phyloP scores from a whole-genome alignment of 2,113 vertebrate species.

The Tragelaphus buxtoni region DNA sequence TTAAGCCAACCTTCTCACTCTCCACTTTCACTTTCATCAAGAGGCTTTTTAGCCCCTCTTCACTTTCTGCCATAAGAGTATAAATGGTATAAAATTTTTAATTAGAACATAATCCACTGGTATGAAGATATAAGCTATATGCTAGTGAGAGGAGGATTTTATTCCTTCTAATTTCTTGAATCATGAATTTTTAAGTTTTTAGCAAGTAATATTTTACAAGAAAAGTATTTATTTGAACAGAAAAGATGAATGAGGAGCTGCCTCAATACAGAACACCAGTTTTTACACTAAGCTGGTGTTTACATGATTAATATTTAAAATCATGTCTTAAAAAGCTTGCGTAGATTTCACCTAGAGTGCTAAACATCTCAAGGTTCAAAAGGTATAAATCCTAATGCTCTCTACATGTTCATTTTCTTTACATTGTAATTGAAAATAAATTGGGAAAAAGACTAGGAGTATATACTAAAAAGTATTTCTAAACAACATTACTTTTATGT shows the following conservation, averaged over 20 bases:
- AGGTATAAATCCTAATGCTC: neutral
- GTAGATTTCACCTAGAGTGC: neutral
- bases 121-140: neutral
- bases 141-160: neutral
- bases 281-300: neutral
- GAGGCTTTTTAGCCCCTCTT: too few species aligned
- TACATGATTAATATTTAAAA: neutral
- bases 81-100: neutral
- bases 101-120: neutral
- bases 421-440: neutral
- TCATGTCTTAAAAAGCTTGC: neutral
- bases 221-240: neutral
- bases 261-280: neutral
- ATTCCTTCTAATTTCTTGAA: neutral
- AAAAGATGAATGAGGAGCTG: neutral
- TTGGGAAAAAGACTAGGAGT: neutral
- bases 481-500: neutral
- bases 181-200: slow-evolving; percentile 14
- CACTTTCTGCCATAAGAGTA: too few species aligned
- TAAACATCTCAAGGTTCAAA: neutral
- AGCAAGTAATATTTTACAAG: neutral
- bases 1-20: too few species aligned
- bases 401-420: neutral
- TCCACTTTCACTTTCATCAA: too few species aligned
- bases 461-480: neutral